phyloP scores from a whole-genome alignment of 2,113 vertebrate species.

The Pterocles burchelli region DNA sequence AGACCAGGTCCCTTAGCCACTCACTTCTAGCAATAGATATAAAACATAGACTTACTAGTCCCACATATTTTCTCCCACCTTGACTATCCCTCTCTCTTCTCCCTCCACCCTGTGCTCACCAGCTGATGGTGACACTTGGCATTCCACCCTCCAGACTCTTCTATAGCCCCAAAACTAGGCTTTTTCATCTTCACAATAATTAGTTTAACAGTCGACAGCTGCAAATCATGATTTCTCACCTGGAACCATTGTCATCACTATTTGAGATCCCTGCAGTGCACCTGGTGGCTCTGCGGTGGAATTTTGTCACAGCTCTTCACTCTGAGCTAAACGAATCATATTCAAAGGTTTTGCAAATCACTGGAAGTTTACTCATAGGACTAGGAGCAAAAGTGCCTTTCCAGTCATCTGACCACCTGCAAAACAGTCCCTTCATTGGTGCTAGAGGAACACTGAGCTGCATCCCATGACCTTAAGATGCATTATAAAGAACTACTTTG shows the following conservation, averaged over 20 bases:
- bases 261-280: neutral
- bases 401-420: neutral
- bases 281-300: neutral
- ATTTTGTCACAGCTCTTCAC: neutral
- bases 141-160: neutral
- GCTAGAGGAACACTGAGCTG: neutral
- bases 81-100: neutral
- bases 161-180: neutral
- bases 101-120: neutral
- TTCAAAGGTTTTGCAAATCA: neutral
- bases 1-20: neutral
- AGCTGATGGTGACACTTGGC: neutral
- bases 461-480: neutral
- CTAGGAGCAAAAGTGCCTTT: neutral
- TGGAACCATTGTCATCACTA: neutral
- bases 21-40: neutral
- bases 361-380: neutral
- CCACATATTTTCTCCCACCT: neutral
- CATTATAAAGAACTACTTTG: neutral
- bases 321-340: neutral
- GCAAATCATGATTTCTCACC: neutral
- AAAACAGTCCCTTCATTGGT: neutral
- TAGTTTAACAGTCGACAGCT: neutral
- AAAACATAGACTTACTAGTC: neutral
- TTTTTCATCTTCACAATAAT: neutral